Evolutionary conservation across 2,113 vertebrate species (phyloP), one percentile per base, ranked within the genome.

Genomic region (Rattus rattus): DNA sequence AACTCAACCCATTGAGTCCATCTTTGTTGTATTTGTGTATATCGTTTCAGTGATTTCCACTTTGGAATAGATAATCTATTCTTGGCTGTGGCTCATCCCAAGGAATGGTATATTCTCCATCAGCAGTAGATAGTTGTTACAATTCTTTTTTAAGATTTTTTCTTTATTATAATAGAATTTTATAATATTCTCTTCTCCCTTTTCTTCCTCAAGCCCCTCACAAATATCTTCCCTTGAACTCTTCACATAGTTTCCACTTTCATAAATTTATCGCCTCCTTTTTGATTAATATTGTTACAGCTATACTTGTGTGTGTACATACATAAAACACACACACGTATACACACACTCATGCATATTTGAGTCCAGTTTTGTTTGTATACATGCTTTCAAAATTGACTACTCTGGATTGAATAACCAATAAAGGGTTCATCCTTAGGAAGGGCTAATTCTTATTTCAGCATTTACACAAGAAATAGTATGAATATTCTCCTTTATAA

Each of bases 81-180:
- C 0, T 59, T 11, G 54, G 54, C 19, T 24, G 20, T 20, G 20
- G 5, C 3, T 81, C 19, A 59, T n/a, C 2, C 80, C 54, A n/a
- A 13, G 20, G 11, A 83, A 22, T 39, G 36, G 80, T 26, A 14
- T 3, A 4, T 14, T 61, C 52, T 81, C 33, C 12, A n/a, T 56
- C 11, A 61, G 33, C 19, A n/a, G 2, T n/a, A 26, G 14, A 5
- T n/a, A n/a, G 2, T 59, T 24, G 4, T n/a, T 36, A 2, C 2
- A 59, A 36, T 54, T 54, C 49, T 20, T 77, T 49, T 75, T 22
- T 36, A 5, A n/a, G 20, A 7, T 56, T 59, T 59, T 36, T 26
- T 59, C 39, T 59, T 61, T 39, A 16, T 83, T 61, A 13, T 39
- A 83, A 3, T 39, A 26, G 36, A 83, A 24, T 39, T 83, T 26